phyloP scores from a whole-genome alignment of 1,140 invertebrate species.

The Oryctes rhinoceros region DNA sequence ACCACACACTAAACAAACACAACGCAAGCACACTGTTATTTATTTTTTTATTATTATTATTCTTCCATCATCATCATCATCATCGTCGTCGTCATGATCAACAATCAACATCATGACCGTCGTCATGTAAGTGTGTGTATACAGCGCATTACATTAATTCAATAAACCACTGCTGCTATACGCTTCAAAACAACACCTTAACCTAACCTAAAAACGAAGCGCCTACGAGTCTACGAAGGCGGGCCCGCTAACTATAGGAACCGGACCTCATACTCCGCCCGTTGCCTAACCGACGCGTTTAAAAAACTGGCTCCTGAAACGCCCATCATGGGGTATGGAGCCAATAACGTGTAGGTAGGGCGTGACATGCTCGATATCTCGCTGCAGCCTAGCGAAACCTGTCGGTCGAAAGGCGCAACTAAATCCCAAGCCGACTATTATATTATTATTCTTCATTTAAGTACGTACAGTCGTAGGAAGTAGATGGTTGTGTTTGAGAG shows the following conservation, averaged over 20 bases:
- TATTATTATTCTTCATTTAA: conserved; percentile 64
- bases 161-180: conserved; percentile 10
- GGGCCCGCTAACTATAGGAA: conserved; percentile 1
- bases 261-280: conserved; percentile 33
- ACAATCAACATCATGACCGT: conserved; percentile 3
- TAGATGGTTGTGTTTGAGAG: conserved; percentile 60
- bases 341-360: conserved; percentile 47
- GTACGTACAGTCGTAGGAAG: conserved; percentile 62
- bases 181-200: conserved; percentile 45
- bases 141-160: conserved; percentile 25
- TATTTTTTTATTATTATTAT: background rate
- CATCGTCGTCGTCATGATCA: background rate
- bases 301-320: conserved; percentile 48
- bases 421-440: conserved; percentile 59
- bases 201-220: conserved; percentile 55
- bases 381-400: conserved; percentile 58
- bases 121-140: conserved; percentile 5
- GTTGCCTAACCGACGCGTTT: background rate
- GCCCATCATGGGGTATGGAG: conserved; percentile 11
- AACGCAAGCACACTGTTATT: conserved; percentile 8
- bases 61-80: background rate
- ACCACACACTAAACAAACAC: background rate
- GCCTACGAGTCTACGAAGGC: conserved; percentile 49
- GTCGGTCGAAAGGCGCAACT: conserved; percentile 53
- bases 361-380: conserved; percentile 38